A percentile compares a stretch with the other conserved stretches of the same genome.
Conservation (phyloP, 2,888 invertebrate species). For the Erebia palarica region DNA sequence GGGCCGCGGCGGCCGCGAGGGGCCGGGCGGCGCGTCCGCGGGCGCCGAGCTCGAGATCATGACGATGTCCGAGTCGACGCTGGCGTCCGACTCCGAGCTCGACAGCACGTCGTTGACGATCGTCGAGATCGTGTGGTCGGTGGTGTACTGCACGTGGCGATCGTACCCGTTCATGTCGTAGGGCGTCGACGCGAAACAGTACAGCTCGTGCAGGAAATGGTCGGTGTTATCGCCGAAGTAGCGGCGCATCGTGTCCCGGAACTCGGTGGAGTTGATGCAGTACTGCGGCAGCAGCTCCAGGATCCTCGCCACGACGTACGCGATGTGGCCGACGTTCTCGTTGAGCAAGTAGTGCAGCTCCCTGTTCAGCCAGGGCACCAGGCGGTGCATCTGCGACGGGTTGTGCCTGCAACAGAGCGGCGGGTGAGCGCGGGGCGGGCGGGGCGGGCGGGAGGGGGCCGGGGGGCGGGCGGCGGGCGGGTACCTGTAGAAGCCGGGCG, state of each 20-base stretch:
- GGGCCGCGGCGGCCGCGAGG: slow-evolving; percentile 50
- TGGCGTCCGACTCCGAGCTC: slow-evolving; percentile 65
- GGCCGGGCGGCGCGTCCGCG: slow-evolving; percentile 51
- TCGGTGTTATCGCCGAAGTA: slow-evolving; percentile 88
- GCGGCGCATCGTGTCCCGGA: slow-evolving; percentile 86
- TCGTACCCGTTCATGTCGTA: slow-evolving; percentile 93
- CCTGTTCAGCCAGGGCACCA: slow-evolving; percentile 94
- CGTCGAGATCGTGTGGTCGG: slow-evolving; percentile 78
- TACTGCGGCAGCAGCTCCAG: slow-evolving; percentile 86
- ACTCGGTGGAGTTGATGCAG: slow-evolving; percentile 86
- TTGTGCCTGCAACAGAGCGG: slow-evolving; percentile 83
- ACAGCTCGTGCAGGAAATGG: slow-evolving; percentile 95
- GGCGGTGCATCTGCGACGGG: slow-evolving; percentile 90
- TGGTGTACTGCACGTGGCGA: slow-evolving; percentile 85
- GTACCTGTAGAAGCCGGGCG: slow-evolving; percentile 89
- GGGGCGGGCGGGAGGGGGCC: not conserved
- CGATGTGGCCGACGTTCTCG: slow-evolving; percentile 84
- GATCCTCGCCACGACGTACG: slow-evolving; percentile 86
- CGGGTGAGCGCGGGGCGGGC: too few species aligned
- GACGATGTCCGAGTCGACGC: slow-evolving; percentile 66
- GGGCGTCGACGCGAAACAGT: slow-evolving; percentile 92
- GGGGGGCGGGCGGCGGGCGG: not conserved
- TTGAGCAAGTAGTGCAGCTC: slow-evolving; percentile 90
- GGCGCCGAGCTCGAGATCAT: slow-evolving; percentile 63
- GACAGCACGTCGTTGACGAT: slow-evolving; percentile 81